Percentiles rank a stretch among this genome's conserved stretches.
These are phyloP conservation scores for Meteorus sp. DNA, from an alignment of 1,140 invertebrate species.

Conservation along the genomic window DNA sequence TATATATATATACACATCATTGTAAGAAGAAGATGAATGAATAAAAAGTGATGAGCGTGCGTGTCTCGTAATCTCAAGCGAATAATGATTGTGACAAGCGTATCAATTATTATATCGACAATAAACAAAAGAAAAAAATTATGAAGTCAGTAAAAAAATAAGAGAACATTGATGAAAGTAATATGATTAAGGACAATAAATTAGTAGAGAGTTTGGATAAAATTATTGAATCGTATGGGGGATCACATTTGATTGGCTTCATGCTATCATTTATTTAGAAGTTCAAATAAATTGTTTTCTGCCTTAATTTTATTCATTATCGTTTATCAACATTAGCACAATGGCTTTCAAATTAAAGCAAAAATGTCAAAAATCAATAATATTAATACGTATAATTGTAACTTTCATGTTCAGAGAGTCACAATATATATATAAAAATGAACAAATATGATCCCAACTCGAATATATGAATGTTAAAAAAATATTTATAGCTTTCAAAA, in stretches of 20 bases:
- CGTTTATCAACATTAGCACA: too few relatives aligned
- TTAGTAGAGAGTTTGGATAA: conserved; percentile 20
- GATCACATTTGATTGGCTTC: too few relatives aligned
- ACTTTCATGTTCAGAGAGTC: not conserved
- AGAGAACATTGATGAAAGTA: conserved; percentile 37
- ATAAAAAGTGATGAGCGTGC: not conserved
- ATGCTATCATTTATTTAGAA: too few relatives aligned
- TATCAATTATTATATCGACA: conserved; percentile 53
- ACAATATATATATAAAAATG: not conserved
- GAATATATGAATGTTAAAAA: conserved; percentile 7
- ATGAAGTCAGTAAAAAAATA: too few relatives aligned
- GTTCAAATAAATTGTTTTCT: too few relatives aligned
- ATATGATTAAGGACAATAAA: conserved; percentile 50
- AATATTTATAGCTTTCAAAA: conserved; percentile 7
- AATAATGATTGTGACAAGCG: conserved; percentile 30
- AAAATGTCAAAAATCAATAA: too few relatives aligned
- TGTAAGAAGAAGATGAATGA: conserved; percentile 16
- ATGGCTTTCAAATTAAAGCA: too few relatives aligned
- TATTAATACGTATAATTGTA: not conserved
- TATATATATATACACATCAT: conserved; percentile 45
- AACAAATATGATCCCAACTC: not conserved
- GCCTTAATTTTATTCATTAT: too few relatives aligned
- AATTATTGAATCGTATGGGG: conserved; percentile 25
- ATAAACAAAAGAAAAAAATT: conserved; percentile 39
- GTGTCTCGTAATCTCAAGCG: conserved; percentile 15